Base-by-base conservation (phyloP, 2,888 invertebrate species). In the Dolomedes plantarius region DNA sequence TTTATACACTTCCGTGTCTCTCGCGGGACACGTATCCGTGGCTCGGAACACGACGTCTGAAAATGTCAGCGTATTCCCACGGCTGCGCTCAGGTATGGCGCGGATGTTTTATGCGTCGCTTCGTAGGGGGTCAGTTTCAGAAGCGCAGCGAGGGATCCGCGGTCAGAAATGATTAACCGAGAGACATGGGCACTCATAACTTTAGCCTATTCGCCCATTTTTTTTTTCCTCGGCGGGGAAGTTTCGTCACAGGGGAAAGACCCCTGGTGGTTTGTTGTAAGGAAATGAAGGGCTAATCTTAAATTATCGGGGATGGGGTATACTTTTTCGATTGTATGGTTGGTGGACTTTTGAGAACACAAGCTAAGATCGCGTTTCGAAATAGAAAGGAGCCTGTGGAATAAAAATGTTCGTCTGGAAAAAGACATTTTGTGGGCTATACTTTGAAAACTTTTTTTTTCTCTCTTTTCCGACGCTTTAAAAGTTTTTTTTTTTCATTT, bases 51-150 rank as follows among this genome's bases (percentile, higher is more conserved):
- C 9, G 9, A 36, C 36, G 36, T 36, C 36, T 6, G n/a, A 6
- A 56, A 56, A 56, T 56, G 56, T 56, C 23, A 23, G 1, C 5
- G 23, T 56, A 56, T 56, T 56, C 56, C 56, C 56, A 56, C 56
- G 56, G 46, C 11, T 46, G n/a, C 7, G 13, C 46, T 46, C 56
- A 23, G 56, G 56, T 19, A 46, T 16, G 68, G 68, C 69, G 74
- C 32, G 36, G 36, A 36, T 36, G 9, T 36, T 82, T 75, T 82
- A 82, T 82, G 62, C 56, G 41, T 9, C 39, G 9, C 56, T 16
- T 23, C 69, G 46, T 69, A 75, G 74, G 82, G 81, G 81, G 75
- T 75, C 82, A 65, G 79, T 73, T 65, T 64, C 75, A 64, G 80
- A 39, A 74, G 36, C 81, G 19, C 81, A 81, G 81, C 74, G 68